Evolutionary conservation across 2,113 vertebrate species (phyloP).

Genomic region (Casuarius casuarius): DNA sequence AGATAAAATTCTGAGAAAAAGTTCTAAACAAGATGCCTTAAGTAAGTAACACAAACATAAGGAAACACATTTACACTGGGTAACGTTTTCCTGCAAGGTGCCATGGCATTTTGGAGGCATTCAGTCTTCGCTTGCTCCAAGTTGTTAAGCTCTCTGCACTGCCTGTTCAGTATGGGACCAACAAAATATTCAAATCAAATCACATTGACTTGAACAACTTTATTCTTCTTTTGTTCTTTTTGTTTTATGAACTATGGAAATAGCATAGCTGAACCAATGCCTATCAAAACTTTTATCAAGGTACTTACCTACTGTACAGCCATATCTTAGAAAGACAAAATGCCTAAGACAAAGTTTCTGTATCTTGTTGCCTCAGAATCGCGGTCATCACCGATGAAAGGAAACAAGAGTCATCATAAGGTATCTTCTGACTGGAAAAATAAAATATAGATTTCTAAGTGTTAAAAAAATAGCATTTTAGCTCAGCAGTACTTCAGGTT

Average conservation of each 20-base stretch:
- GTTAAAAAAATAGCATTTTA: background rate
- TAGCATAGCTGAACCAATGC: slow-evolving; percentile 5
- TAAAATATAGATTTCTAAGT: background rate
- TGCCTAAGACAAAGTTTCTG: background rate
- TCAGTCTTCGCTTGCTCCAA: background rate
- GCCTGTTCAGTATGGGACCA: slow-evolving; percentile 47
- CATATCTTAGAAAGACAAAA: background rate
- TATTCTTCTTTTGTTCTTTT: background rate
- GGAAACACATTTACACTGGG: slow-evolving; percentile 59
- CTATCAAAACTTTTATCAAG: slow-evolving; percentile 23
- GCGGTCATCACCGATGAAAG: background rate
- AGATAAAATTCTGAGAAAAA: slow-evolving; percentile 9
- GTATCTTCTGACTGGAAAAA: slow-evolving; percentile 26
- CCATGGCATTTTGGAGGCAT: background rate
- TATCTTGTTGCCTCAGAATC: background rate
- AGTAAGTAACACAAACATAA: background rate
- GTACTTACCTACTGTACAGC: slow-evolving; percentile 44
- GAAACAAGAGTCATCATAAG: background rate
- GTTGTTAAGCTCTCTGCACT: slow-evolving; percentile 30
- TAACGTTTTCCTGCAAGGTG: background rate
- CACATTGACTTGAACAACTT: slow-evolving; percentile 36
- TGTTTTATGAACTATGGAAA: background rate
- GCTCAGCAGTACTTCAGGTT: background rate
- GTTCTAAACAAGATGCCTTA: slow-evolving; percentile 61
- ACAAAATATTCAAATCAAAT: slow-evolving; percentile 1